Evolutionary conservation across 2,113 vertebrate genomes (phyloP).

Genomic region (Ptilonorhynchus violaceus): DNA sequence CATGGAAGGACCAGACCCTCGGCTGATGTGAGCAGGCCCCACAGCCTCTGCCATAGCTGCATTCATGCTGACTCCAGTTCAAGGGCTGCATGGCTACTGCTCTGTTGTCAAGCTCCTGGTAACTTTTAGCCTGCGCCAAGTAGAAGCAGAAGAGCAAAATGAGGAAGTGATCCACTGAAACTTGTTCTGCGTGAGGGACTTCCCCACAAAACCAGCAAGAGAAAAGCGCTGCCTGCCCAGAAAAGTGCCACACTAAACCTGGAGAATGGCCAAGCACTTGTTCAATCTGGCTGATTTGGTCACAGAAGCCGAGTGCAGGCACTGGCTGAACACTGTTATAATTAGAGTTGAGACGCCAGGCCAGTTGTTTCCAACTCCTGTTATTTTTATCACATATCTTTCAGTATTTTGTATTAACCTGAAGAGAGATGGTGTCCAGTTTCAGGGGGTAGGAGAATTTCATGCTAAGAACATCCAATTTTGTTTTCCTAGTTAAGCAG

Average conservation of each 20-base stretch:
- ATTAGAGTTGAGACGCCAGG: not conserved
- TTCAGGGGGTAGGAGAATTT: not conserved
- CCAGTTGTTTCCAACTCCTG: not conserved
- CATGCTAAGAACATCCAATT: not conserved
- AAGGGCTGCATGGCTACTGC: not conserved
- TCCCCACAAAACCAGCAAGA: not conserved
- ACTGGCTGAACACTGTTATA: not conserved
- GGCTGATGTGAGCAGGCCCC: not conserved
- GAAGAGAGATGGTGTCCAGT: not conserved
- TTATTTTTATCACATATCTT: not conserved
- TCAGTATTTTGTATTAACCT: not conserved
- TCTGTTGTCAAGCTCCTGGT: not conserved
- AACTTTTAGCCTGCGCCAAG: not conserved
- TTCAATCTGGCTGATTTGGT: not conserved
- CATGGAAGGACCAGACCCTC: not conserved
- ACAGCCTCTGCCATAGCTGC: not conserved
- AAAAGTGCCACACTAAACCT: not conserved
- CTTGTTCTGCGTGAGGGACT: not conserved
- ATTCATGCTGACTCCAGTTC: not conserved
- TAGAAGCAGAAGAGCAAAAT: not conserved
- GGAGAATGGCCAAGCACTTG: not conserved
- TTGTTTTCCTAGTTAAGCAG: not conserved
- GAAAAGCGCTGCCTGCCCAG: not conserved
- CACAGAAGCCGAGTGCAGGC: not conserved
- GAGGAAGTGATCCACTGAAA: not conserved